A percentile compares a stretch with the other conserved stretches of the same genome.
These are phyloP conservation scores for Nasonia longicornis DNA, from an alignment of 1,140 invertebrate genomes.

Conservation along the genomic window DNA sequence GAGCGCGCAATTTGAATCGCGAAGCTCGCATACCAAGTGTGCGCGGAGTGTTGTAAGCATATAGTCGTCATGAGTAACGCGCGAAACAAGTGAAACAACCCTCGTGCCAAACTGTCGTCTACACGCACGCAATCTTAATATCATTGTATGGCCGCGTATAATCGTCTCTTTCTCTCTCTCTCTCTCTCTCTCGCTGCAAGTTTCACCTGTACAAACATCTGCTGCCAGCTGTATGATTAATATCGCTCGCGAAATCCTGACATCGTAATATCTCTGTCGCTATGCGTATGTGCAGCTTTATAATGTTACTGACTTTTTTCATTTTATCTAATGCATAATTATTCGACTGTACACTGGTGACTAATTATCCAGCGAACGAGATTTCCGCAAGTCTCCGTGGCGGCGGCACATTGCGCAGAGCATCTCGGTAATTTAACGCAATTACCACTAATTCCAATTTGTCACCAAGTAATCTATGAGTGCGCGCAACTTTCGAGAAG, in stretches of 20 bases:
- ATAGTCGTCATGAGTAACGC: background rate
- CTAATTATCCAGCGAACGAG: background rate
- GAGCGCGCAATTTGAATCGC: background rate
- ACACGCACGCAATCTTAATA: background rate
- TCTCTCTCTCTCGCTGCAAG: background rate
- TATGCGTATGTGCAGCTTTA: too few species aligned
- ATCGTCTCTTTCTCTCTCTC: background rate
- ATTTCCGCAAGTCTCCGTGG: background rate
- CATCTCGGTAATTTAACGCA: constrained; percentile 48
- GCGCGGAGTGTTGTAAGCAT: background rate
- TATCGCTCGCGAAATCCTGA: background rate
- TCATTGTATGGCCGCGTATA: background rate
- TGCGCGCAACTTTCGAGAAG: constrained; percentile 46
- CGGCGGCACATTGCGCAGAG: background rate
- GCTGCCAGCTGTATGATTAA: background rate
- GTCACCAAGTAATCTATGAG: constrained; percentile 49
- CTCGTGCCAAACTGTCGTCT: background rate
- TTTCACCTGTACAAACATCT: background rate
- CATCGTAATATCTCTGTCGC: too few species aligned
- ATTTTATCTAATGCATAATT: too few species aligned
- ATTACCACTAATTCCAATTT: constrained; percentile 56
- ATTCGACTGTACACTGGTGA: background rate
- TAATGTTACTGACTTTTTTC: too few species aligned
- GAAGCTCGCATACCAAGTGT: background rate
- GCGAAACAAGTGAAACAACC: background rate